Evolutionary conservation across 2,888 invertebrate genomes (phyloP).

Genomic region (Cerceris rybyensis): DNA sequence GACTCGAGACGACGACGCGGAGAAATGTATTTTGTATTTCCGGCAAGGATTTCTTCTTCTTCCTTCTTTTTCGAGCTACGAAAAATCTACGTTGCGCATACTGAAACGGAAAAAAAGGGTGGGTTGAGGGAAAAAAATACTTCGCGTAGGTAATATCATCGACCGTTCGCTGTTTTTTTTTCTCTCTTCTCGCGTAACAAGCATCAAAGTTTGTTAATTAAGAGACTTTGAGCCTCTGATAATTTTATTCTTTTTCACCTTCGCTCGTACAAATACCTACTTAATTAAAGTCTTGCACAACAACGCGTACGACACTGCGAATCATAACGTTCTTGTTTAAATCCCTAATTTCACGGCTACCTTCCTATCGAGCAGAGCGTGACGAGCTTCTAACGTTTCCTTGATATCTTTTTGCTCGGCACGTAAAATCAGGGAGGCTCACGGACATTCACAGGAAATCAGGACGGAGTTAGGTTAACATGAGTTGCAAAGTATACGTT

Average conservation of each 20-base stretch:
- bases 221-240: background rate
- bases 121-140: background rate
- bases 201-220: constrained; percentile 4
- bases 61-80: too few relatives aligned
- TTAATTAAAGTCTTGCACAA: constrained; percentile 58
- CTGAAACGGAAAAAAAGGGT: too few relatives aligned
- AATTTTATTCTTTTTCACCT: too few relatives aligned
- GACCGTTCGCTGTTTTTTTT: background rate
- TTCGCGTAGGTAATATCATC: background rate
- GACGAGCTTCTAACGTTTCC: constrained; percentile 53
- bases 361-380: constrained; percentile 55
- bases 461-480: constrained; percentile 42
- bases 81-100: too few relatives aligned
- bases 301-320: constrained; percentile 31
- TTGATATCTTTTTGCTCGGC: constrained; percentile 56
- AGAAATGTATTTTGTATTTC: background rate
- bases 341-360: constrained; percentile 65
- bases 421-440: constrained; percentile 42
- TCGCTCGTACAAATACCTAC: constrained; percentile 5
- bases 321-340: constrained; percentile 49
- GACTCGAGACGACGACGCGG: background rate
- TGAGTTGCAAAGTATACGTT: constrained; percentile 1
- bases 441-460: constrained; percentile 2
- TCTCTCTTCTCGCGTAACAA: background rate
- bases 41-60: too few relatives aligned